Conservation (phyloP, 2,113 vertebrate species). For the Pluvianellus socialis region DNA sequence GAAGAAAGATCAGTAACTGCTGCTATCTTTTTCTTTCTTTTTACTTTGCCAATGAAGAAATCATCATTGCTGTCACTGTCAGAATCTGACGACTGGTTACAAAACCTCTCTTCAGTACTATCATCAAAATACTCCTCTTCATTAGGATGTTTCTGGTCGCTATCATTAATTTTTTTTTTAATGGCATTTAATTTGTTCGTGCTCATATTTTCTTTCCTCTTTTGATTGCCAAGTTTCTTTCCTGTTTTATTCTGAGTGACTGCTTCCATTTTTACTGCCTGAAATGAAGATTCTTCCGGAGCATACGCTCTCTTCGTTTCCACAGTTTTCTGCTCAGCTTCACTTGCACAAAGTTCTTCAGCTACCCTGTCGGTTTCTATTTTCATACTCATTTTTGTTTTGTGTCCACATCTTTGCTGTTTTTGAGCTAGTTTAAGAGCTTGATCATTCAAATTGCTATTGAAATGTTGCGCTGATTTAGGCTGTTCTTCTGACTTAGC, state of each 20-base stretch:
- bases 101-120: conserved; percentile 96
- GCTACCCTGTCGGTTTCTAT: neutral
- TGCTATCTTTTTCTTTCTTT: conserved; percentile 82
- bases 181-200: neutral
- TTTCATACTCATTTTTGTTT: conserved; percentile 6
- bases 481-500: conserved; percentile 44
- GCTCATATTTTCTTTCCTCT: neutral
- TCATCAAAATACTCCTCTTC: conserved; percentile 88
- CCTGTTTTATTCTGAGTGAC: neutral
- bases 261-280: neutral
- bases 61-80: conserved; percentile 84
- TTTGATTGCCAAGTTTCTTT: neutral
- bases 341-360: neutral
- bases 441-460: neutral
- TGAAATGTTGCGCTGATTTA: neutral
- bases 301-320: neutral
- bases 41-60: conserved; percentile 94
- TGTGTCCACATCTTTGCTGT: neutral
- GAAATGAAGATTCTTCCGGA: neutral
- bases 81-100: conserved; percentile 86
- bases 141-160: conserved; percentile 70
- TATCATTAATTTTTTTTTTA: neutral
- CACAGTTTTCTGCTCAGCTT: neutral
- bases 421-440: neutral
- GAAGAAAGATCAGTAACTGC: conserved; percentile 12